Conservation (phyloP, 2,113 vertebrate species). For the Holacanthus passer region DNA sequence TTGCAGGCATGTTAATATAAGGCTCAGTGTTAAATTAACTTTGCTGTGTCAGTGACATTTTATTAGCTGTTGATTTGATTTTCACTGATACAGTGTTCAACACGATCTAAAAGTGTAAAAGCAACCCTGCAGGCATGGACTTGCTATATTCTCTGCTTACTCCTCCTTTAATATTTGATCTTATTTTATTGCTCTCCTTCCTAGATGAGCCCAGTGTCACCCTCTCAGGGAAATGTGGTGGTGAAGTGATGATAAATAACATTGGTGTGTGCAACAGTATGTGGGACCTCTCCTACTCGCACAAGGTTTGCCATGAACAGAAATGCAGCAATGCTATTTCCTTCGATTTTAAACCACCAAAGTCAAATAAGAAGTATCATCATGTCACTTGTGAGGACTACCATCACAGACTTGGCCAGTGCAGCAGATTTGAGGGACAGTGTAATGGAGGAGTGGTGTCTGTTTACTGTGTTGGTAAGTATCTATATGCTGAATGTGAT, state of each 20-base stretch:
- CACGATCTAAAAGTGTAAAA: no score
- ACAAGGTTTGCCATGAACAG: constrained; percentile 56
- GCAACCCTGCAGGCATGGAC: no score
- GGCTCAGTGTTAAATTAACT: background rate
- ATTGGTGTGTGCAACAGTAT: background rate
- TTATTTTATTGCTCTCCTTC: background rate
- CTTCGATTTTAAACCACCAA: fast-evolving
- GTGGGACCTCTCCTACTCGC: fast-evolving
- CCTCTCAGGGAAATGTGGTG: background rate
- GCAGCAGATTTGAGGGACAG: background rate
- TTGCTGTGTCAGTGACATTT: no score
- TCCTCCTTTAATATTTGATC: background rate
- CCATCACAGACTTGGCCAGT: constrained; percentile 66
- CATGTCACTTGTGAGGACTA: constrained; percentile 50
- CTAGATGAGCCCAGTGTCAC: background rate
- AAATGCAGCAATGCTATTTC: background rate
- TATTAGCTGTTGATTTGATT: no score
- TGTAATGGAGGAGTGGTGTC: fast-evolving
- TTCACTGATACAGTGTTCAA: no score
- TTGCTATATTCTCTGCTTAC: background rate
- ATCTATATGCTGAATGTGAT: background rate
- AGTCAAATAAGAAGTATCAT: fast-evolving
- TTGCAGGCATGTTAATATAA: no score
- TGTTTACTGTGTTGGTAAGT: constrained; percentile 73
- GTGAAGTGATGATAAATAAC: constrained; percentile 46